phyloP scores from a whole-genome alignment of 2,888 invertebrate genomes.

The Deroplatys truncata region DNA sequence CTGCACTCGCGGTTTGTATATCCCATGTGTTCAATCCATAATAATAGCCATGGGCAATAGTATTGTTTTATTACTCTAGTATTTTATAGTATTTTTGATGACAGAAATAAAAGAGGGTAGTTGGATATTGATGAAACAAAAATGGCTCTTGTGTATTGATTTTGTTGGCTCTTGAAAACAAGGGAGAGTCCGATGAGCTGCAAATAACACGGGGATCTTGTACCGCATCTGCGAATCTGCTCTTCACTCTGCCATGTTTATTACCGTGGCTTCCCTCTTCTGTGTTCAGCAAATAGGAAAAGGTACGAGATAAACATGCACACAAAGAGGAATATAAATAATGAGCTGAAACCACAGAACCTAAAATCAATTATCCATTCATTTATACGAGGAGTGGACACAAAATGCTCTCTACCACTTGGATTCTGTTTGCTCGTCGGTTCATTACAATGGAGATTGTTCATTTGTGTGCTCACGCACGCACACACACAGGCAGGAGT shows the following conservation, averaged over 20 bases:
- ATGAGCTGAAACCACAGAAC: conserved; percentile 9
- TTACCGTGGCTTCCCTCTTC: neutral
- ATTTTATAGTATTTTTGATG: too few species aligned
- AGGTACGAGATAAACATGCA: neutral
- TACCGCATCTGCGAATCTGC: neutral
- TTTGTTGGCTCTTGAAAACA: neutral
- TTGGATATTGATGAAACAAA: neutral
- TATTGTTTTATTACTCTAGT: too few species aligned
- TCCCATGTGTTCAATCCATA: too few species aligned
- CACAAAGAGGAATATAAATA: conserved; percentile 2
- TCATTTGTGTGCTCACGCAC: conserved; percentile 5
- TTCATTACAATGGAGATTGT: conserved; percentile 11
- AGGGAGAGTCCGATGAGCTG: neutral
- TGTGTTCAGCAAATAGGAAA: neutral
- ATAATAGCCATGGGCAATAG: too few species aligned
- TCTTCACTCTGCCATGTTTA: neutral
- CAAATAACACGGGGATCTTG: neutral
- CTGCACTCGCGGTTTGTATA: too few species aligned
- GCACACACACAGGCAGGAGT: neutral
- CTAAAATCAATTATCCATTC: conserved; percentile 12
- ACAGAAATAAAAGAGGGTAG: too few species aligned
- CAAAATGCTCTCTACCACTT: neutral
- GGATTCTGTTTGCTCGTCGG: neutral
- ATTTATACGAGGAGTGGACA: neutral
- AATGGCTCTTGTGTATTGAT: neutral